Evolutionary conservation across 2,113 vertebrate genomes (phyloP).

Genomic region (Hylia prasina): DNA sequence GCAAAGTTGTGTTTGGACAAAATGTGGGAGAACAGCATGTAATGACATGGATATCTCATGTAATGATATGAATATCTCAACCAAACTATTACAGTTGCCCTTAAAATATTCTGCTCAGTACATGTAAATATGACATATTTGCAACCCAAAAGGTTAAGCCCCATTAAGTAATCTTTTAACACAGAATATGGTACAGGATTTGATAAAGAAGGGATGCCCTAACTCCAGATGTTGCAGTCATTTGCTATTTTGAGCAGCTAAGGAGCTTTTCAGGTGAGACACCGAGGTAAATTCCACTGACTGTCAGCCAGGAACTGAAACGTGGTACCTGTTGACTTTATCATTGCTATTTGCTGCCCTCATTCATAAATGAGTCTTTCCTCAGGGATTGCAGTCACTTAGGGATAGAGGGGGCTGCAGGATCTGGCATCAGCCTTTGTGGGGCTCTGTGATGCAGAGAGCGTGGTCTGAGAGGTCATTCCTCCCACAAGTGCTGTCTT

Average conservation of each 20-base stretch:
- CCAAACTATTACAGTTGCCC: background rate
- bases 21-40: background rate
- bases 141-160: background rate
- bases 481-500: background rate
- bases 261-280: background rate
- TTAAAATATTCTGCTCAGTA: background rate
- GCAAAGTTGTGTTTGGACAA: background rate
- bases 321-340: background rate
- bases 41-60: background rate
- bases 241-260: background rate
- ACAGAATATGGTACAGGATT: background rate
- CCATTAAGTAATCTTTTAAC: background rate
- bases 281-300: background rate
- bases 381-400: background rate
- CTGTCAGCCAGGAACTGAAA: background rate
- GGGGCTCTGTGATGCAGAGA: background rate
- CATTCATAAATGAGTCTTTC: background rate
- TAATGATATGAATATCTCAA: background rate
- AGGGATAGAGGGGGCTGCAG: background rate
- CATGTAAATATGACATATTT: background rate
- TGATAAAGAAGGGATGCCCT: background rate
- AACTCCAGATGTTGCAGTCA: background rate
- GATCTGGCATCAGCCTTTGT: background rate
- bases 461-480: background rate
- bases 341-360: background rate